Conservation (phyloP, 1,140 invertebrate genomes). For the Drosophila nebulosa region DNA sequence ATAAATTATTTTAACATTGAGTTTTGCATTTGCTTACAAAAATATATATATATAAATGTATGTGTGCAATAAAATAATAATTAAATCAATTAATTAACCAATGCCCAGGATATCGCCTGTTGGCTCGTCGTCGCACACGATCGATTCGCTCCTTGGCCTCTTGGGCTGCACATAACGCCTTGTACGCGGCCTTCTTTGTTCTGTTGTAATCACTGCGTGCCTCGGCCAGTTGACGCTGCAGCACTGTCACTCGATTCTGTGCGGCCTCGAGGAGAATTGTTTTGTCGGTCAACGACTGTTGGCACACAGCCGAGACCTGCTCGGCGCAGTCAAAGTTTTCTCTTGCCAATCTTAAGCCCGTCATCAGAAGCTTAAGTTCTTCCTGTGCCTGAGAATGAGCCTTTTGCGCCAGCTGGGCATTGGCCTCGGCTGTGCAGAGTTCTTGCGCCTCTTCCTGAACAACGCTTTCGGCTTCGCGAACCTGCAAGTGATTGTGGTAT, state of each 20-base stretch:
- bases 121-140: background rate
- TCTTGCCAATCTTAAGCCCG: conserved; percentile 11
- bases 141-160: conserved; percentile 48
- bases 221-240: conserved; percentile 38
- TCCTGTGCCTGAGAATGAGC: conserved; percentile 19
- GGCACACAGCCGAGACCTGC: conserved; percentile 31
- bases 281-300: conserved; percentile 38
- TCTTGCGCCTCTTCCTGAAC: conserved; percentile 50
- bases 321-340: conserved; percentile 32
- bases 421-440: conserved; percentile 25
- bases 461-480: conserved; percentile 39
- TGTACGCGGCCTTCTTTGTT: conserved; percentile 46
- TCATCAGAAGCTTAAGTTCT: conserved; percentile 20
- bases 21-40: background rate
- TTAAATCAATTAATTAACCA: background rate
- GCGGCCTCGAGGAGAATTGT: conserved; percentile 38
- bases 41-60: conserved; percentile 8
- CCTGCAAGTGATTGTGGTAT: background rate
- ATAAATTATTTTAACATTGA: conserved; percentile 48
- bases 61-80: background rate
- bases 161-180: conserved; percentile 41
- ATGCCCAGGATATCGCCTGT: background rate
- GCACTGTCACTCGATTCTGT: conserved; percentile 35
- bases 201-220: conserved; percentile 37
- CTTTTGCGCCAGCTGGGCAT: conserved; percentile 32